Base-by-base conservation (phyloP, 2,888 invertebrate genomes). In the Patella depressa region DNA sequence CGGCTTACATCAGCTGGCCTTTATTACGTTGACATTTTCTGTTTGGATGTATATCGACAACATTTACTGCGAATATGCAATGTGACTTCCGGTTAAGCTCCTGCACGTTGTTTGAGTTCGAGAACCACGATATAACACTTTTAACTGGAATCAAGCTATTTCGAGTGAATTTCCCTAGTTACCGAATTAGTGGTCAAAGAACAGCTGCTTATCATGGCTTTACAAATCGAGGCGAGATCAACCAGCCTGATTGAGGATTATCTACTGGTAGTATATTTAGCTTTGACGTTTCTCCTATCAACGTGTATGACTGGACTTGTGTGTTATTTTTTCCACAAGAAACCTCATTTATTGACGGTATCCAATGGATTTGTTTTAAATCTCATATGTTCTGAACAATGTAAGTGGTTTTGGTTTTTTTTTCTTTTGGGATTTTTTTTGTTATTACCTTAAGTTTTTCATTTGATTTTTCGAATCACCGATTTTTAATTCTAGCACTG, bases 341-440 rank as follows among this genome's bases (percentile, higher is more conserved):
- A 84, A 73, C 79, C 85, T 1, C 83, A 85, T 73, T 83, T 87
- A 19, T 80, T 87, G 14, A 86, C 83, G 54, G 83, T 86, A 15
- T 86, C 86, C 55, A 87, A 87, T 79, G 85, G 84, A 53, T 86
- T 87, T 71, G 86, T 87, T 3, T 78, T 87, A 57, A 86, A 87
- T 75, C 77, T 87, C 12, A 79, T 83, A 3, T 82, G 83, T 54
- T 87, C 86, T 72, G 83, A 87, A 69, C 73, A 86, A 24, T 84
- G 87, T 87, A 81, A 84, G 86, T 81, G 57, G 24, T 24, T 24
- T 24, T 24, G 0, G 0, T 24, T 24, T 24, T 24, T 24, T 24
- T 24, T 24, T 24, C 1, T 24, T 24, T 24, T 24, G 0, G 1
- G 19, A 69, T 73, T 69, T 73, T 73, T 9, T 72, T 19, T 53